Conservation (phyloP, 2,113 vertebrate species). For the Xiphorhynchus elegans region DNA sequence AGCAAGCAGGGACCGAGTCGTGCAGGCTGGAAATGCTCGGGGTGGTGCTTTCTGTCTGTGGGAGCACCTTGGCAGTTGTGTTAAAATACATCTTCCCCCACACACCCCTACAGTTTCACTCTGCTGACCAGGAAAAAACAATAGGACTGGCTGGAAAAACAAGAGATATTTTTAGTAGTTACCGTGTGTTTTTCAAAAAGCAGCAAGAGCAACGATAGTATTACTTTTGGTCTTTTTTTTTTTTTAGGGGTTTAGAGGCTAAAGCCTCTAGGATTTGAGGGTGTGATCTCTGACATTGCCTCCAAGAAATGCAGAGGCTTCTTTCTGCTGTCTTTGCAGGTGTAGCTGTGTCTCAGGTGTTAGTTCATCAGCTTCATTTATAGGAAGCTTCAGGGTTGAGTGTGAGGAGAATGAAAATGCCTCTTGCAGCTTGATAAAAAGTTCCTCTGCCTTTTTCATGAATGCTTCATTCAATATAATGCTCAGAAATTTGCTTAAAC, state of each 20-base stretch:
- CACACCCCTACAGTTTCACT: not conserved
- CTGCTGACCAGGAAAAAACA: not conserved
- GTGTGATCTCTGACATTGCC: slow-evolving; percentile 45
- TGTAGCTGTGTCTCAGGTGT: slow-evolving; percentile 21
- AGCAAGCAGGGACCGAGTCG: not conserved
- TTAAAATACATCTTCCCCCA: not conserved
- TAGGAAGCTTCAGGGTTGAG: slow-evolving; percentile 24
- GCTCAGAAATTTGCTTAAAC: not conserved
- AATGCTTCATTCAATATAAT: not conserved
- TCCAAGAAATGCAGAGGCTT: not conserved
- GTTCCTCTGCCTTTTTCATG: slow-evolving; percentile 35
- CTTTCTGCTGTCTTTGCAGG: slow-evolving; percentile 5
- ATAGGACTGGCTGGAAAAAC: not conserved
- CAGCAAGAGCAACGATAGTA: not conserved
- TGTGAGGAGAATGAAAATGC: slow-evolving; percentile 30
- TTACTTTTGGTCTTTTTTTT: not conserved
- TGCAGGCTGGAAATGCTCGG: rapidly evolving
- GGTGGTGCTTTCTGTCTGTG: not conserved
- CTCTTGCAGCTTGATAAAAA: not conserved
- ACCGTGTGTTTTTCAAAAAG: slow-evolving; percentile 7
- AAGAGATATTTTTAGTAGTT: not conserved
- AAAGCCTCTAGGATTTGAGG: slow-evolving; percentile 57
- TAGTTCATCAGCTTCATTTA: slow-evolving; percentile 54
- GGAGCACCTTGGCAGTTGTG: not conserved
- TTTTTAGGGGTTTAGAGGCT: slow-evolving; percentile 23